A percentile compares a stretch with the other conserved stretches of the same genome.
Conservation (phyloP, 1,140 invertebrate genomes). For the Euglossa dilemma region DNA sequence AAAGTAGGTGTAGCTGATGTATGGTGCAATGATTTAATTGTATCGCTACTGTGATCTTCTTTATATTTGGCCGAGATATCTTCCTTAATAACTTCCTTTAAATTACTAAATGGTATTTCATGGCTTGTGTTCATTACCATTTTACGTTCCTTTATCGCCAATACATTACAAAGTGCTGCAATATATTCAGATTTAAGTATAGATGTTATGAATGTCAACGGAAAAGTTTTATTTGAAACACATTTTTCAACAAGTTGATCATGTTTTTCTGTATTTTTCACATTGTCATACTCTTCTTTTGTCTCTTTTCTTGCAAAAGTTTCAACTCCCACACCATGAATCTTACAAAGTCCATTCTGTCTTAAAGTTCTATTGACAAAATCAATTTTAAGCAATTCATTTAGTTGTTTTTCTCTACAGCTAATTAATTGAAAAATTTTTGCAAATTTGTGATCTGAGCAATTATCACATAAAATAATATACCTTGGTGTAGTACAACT, state of each 20-base stretch:
- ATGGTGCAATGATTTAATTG: slow-evolving; percentile 9
- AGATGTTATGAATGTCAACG: slow-evolving; percentile 82
- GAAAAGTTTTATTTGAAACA: slow-evolving; percentile 54
- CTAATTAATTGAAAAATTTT: slow-evolving; percentile 87
- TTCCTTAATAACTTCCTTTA: slow-evolving; percentile 39
- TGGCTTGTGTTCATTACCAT: slow-evolving; percentile 86
- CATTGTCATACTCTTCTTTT: slow-evolving; percentile 76
- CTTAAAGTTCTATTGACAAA: slow-evolving; percentile 84
- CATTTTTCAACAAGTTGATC: slow-evolving; percentile 42
- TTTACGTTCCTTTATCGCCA: slow-evolving; percentile 86
- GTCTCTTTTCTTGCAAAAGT: slow-evolving; percentile 63
- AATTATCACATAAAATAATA: slow-evolving; percentile 87
- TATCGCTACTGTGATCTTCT: slow-evolving; percentile 1
- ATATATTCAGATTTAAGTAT: slow-evolving; percentile 87
- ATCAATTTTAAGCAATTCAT: slow-evolving; percentile 82
- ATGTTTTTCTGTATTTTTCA: background rate
- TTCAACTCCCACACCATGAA: slow-evolving; percentile 84
- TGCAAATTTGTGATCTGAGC: slow-evolving; percentile 85
- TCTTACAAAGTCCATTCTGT: slow-evolving; percentile 75
- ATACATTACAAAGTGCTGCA: slow-evolving; percentile 89
- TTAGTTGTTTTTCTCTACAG: slow-evolving; percentile 84
- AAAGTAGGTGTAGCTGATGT: slow-evolving; percentile 9
- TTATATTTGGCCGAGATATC: background rate
- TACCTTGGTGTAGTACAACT: slow-evolving; percentile 86
- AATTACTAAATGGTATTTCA: slow-evolving; percentile 55